phyloP scores from a whole-genome alignment of 1,140 invertebrate species.

The Aradophagus sp. region DNA sequence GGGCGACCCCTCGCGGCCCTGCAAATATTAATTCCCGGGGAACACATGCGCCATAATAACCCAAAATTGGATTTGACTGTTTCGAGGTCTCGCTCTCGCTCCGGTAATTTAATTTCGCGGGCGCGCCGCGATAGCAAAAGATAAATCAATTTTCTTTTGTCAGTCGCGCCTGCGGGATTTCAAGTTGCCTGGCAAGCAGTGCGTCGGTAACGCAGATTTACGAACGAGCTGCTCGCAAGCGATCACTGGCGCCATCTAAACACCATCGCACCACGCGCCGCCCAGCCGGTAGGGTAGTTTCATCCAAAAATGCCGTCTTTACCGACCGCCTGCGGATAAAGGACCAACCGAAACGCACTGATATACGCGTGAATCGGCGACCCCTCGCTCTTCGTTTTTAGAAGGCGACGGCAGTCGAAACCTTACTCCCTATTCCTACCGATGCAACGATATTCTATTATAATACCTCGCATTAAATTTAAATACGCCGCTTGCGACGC shows the following conservation, averaged over 20 bases:
- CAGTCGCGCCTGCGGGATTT: conserved; percentile 31
- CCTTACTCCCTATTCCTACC: conserved; percentile 29
- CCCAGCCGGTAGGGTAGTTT: background rate
- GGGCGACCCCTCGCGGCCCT: background rate
- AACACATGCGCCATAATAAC: conserved; percentile 42
- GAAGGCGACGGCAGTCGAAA: conserved; percentile 14
- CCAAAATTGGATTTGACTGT: conserved; percentile 43
- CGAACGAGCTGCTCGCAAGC: background rate
- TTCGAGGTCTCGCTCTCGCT: conserved; percentile 20
- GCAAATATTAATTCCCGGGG: conserved; percentile 20
- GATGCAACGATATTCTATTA: conserved; percentile 46
- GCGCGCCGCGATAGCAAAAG: conserved; percentile 42
- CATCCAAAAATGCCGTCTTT: conserved; percentile 4
- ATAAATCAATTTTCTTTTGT: conserved; percentile 63
- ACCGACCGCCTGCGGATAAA: conserved; percentile 21
- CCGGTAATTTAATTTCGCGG: conserved; percentile 62
- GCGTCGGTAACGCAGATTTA: conserved; percentile 51
- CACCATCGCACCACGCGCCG: too few species aligned
- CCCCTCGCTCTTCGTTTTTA: conserved; percentile 39
- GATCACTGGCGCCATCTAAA: conserved; percentile 30
- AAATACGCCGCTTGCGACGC: conserved; percentile 42
- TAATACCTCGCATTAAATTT: conserved; percentile 48
- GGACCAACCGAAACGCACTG: background rate
- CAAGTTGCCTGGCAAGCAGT: conserved; percentile 2
- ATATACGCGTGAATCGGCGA: too few species aligned